Conservation (phyloP, 2,888 invertebrate species). For the Pterostichus madidus region DNA sequence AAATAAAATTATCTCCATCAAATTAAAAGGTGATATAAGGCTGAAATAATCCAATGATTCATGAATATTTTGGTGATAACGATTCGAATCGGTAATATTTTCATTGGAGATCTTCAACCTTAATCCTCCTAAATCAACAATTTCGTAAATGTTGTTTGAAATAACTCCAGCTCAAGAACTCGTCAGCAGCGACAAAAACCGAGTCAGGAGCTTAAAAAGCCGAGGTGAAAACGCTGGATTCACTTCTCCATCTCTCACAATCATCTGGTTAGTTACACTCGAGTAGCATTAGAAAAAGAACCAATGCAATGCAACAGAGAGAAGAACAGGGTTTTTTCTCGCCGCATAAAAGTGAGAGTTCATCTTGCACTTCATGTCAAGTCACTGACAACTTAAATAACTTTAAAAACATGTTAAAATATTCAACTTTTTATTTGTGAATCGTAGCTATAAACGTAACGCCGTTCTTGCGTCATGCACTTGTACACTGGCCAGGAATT, state of each 20-base stretch:
- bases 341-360: slow-evolving; percentile 57
- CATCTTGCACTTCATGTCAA: slow-evolving; percentile 21
- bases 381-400: slow-evolving; percentile 57
- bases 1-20: slow-evolving; percentile 34
- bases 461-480: slow-evolving; percentile 29
- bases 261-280: slow-evolving; percentile 60
- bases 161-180: slow-evolving; percentile 42
- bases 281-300: slow-evolving; percentile 46
- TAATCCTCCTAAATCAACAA: slow-evolving; percentile 55
- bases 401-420: slow-evolving; percentile 59
- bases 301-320: slow-evolving; percentile 38
- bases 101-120: slow-evolving; percentile 1
- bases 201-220: slow-evolving; percentile 25
- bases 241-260: slow-evolving; percentile 31
- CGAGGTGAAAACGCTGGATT: slow-evolving; percentile 27
- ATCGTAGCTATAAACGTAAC: slow-evolving; percentile 54
- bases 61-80: slow-evolving; percentile 53
- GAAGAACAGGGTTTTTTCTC: slow-evolving; percentile 23
- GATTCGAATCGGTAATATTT: slow-evolving; percentile 30
- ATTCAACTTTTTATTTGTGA: slow-evolving; percentile 50
- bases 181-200: slow-evolving; percentile 12
- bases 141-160: slow-evolving; percentile 55
- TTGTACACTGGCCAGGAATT: not conserved
- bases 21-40: slow-evolving; percentile 24
- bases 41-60: slow-evolving; percentile 17